Percentiles rank a stretch among this genome's conserved stretches.
phyloP scores from a whole-genome alignment of 2,797 vertebrate genomes.

The Intellagama lesueurii region DNA sequence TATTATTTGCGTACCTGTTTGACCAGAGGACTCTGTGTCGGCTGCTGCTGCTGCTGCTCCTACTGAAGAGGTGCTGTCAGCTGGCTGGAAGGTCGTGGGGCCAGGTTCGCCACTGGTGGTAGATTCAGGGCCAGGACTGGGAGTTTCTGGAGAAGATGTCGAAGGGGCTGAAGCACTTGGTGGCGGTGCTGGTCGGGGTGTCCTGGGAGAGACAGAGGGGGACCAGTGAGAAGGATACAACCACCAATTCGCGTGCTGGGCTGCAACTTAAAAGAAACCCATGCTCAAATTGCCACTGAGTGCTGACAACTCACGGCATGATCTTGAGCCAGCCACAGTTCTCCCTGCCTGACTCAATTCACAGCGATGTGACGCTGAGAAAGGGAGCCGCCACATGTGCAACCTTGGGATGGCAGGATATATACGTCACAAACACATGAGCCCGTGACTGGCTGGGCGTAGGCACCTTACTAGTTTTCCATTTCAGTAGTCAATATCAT shows the following conservation, averaged over 20 bases:
- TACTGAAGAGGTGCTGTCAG: not conserved
- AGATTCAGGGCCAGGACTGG: slow-evolving; percentile 49
- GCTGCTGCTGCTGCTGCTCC: not conserved
- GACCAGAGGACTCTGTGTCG: not conserved
- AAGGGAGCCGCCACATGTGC: too few relatives aligned
- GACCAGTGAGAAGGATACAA: not conserved
- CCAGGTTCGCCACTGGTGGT: slow-evolving; percentile 40
- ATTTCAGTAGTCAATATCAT: too few relatives aligned
- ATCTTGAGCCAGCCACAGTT: not conserved
- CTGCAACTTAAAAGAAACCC: too few relatives aligned
- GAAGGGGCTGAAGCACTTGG: not conserved
- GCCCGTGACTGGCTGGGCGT: not conserved
- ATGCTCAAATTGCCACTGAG: not conserved
- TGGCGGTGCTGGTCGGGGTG: slow-evolving; percentile 11
- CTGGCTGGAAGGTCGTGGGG: slow-evolving; percentile 63
- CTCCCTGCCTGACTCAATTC: not conserved
- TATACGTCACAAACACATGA: too few relatives aligned
- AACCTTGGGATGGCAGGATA: too few relatives aligned
- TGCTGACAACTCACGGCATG: not conserved
- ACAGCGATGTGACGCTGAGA: not conserved
- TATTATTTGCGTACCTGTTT: not conserved
- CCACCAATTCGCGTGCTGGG: fast-evolving
- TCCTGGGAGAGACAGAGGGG: not conserved
- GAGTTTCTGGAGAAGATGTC: slow-evolving; percentile 33
- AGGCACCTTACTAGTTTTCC: too few relatives aligned